These are phyloP conservation scores for Takifugu rubripes DNA, from an alignment of 2,797 vertebrate genomes.

Conservation along the genomic window DNA sequence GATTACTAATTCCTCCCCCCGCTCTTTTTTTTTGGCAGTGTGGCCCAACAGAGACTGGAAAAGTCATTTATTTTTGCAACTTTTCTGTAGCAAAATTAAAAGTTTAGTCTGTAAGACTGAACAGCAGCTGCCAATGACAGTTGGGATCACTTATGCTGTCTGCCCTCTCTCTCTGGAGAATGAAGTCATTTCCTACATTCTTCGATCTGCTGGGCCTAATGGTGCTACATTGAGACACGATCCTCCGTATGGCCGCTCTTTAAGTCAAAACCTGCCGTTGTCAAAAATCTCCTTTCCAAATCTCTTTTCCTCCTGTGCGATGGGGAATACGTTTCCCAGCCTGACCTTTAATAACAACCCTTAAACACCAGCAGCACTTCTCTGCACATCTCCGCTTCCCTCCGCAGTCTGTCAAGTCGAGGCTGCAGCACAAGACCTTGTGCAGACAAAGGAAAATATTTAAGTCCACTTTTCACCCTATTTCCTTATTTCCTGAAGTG, in stretches of 20 bases:
- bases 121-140: too few species aligned
- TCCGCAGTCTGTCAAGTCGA: slow-evolving; percentile 26
- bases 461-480: slow-evolving; percentile 18
- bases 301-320: slow-evolving; percentile 47
- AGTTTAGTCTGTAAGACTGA: too few species aligned
- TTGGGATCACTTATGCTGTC: too few species aligned
- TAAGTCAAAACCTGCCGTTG: slow-evolving; percentile 17
- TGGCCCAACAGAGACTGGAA: too few species aligned
- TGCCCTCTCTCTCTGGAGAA: too few species aligned
- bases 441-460: slow-evolving; percentile 31
- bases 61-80: too few species aligned
- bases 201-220: too few species aligned
- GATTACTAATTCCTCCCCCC: too few species aligned
- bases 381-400: slow-evolving; percentile 38
- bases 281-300: slow-evolving; percentile 32
- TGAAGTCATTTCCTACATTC: too few species aligned
- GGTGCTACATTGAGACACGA: too few species aligned
- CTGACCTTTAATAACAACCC: slow-evolving; percentile 37
- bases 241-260: slow-evolving; percentile 15
- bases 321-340: slow-evolving; percentile 52
- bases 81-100: too few species aligned
- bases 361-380: slow-evolving; percentile 29
- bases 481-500: slow-evolving; percentile 32
- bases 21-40: too few species aligned
- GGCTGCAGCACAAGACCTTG: slow-evolving; percentile 8